Base-by-base conservation (phyloP, 2,113 vertebrate species). In the Leucosticte australis region DNA sequence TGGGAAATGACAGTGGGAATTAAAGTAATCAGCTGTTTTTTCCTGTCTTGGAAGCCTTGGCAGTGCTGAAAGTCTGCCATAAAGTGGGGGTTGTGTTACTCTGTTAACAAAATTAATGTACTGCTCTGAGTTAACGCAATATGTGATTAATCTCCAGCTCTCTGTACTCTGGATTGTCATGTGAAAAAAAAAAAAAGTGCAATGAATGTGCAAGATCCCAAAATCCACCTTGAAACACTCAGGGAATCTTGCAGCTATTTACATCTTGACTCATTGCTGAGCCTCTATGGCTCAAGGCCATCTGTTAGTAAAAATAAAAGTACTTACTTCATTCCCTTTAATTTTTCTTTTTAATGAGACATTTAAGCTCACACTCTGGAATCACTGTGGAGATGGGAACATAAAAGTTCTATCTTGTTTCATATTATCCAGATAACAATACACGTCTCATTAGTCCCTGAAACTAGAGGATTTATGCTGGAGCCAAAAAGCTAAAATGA, bases 1-100 rank as follows among this genome's bases (percentile, higher is more conserved):
- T 75, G 92, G 92, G 92, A 93, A 85, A 95, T 44, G 71, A 56
- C 47, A 90, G 55, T 3, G 9, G 71, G 79, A 83, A 88, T 85
- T 67, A 71, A 93, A 90, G 65, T 63, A 88, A 80, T 77, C 75
- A 76, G 63, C 57, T 83, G 50, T 4, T 92, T 92, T 73, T 73
- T 53, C 71, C 57, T 71, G 22, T 55, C 52, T 56, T 77, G 59
- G 75, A 87, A 92, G 62, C n/a, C 57, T 80, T 83, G 59, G 30
- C 57, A 73, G 33, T 30, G 23, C 53, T 80, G 73, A 71, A 91
- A 94, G 76, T 47, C 68, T 87, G 76, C 68, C 86, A 81, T 77
- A n/a, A 90, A 73, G 26, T 50, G 46, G 83, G 77, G 64, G 39
- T 27, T 87, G 31, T 16, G 30, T 87, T 83, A 28, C 24, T 71